Evolutionary conservation across 2,113 vertebrate genomes (phyloP), one percentile per base, ranked within the genome.

Genomic region (Cyanistes caeruleus): DNA sequence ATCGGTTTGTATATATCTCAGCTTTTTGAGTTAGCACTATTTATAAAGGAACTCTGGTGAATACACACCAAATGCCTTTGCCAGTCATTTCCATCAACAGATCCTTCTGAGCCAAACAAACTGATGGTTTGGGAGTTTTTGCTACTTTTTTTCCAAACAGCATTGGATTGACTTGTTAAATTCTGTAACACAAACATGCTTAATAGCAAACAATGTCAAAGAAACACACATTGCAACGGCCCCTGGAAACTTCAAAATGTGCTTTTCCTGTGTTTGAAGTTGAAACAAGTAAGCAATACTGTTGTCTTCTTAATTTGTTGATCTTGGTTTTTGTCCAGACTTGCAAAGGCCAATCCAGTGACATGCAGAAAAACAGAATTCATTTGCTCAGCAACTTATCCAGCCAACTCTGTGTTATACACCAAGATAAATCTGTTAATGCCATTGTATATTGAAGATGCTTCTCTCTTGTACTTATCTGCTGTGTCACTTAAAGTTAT

Each of bases 281-380:
- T 33, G 79, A 93, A 89, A 94, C 28, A 90, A 92, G 82, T 30
- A 95, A 95, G 87, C 41, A 77, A 39, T 43, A 33, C 5, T 39
- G 69, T 78, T 84, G 35, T 89, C 33, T 52, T 51, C 53, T 67
- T 87, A 85, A 96, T 84, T 79, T 79, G 89, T 62, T 28, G 77
- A 84, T 95, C 95, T 91, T 74, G 79, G 10, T 35, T 82, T 60
- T 74, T 6, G 4, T 88, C 93, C 85, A 28, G 63, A 41, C 9
- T 27, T 55, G 58, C 73, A 96, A 89, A 94, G 88, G 93, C 73
- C 83, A 87, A 91, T 79, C 88, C 81, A 90, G 86, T 74, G 86
- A 88, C 67, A 25, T 7, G 67, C 31, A 95, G 56, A 90, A 86
- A 90, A 48, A 25, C 43, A 89, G 75, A 84, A 81, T 11, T 31